Evolutionary conservation across 2,888 invertebrate species (phyloP).

Genomic region (Noctua comes): DNA sequence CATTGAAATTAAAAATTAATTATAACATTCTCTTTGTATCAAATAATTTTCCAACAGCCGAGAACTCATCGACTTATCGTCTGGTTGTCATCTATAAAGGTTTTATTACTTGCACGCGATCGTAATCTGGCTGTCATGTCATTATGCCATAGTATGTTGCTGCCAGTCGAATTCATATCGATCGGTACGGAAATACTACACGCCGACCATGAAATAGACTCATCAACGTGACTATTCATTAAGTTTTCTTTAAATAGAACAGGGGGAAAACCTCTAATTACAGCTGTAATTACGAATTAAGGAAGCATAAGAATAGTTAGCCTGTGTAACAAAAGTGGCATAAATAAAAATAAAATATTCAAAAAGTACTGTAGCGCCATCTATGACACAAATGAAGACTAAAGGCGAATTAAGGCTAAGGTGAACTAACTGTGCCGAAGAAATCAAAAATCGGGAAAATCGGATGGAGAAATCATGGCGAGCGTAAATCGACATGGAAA

Average conservation of each 20-base stretch:
- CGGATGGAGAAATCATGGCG: no score
- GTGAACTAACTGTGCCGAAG: no score
- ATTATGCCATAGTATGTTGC: background rate
- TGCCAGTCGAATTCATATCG: slow-evolving; percentile 35
- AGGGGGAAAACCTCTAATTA: background rate
- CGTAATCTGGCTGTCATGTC: slow-evolving; percentile 25
- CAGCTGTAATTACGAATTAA: background rate
- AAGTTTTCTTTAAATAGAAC: background rate
- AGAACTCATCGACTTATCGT: slow-evolving; percentile 35
- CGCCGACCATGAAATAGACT: background rate
- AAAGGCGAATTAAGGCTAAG: background rate
- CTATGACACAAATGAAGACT: background rate
- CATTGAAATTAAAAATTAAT: background rate
- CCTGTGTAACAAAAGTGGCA: background rate
- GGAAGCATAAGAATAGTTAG: background rate
- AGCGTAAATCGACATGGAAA: no score
- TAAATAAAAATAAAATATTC: background rate
- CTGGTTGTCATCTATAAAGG: slow-evolving; percentile 53
- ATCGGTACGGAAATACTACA: slow-evolving; percentile 34
- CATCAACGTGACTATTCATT: background rate
- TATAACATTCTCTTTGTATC: background rate
- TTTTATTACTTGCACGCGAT: slow-evolving; percentile 58
- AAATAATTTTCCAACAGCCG: slow-evolving; percentile 1
- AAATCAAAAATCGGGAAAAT: no score
- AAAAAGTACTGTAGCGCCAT: background rate